Percentiles rank a stretch among this genome's conserved stretches.
Evolutionary conservation across 1,140 invertebrate species (phyloP).

Genomic region (Lutraria rhynchaena): DNA sequence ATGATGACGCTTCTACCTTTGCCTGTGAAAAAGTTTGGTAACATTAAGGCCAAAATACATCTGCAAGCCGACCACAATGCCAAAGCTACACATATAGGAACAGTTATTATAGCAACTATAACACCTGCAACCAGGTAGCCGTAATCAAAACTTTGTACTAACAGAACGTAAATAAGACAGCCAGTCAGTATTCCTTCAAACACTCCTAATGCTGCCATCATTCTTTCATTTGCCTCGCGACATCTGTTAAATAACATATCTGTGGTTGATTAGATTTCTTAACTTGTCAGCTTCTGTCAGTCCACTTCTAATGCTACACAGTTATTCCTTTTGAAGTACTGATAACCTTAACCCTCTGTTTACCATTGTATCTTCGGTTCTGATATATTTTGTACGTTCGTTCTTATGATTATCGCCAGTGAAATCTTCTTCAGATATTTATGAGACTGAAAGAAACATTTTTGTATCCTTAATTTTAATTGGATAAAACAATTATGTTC

Average conservation of each 20-base stretch:
- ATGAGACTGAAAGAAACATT: too few species aligned
- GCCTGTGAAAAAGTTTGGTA: constrained; percentile 50
- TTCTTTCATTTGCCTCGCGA: constrained; percentile 30
- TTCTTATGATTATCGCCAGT: too few species aligned
- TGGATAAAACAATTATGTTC: too few species aligned
- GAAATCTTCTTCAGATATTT: too few species aligned
- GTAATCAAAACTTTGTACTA: constrained; percentile 31
- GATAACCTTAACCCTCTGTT: too few species aligned
- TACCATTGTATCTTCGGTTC: too few species aligned
- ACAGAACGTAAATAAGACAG: constrained; percentile 12
- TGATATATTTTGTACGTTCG: too few species aligned
- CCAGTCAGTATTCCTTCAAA: constrained; percentile 22
- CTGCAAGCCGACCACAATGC: constrained; percentile 17
- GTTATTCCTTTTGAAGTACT: too few species aligned
- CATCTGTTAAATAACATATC: constrained; percentile 33
- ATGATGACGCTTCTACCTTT: constrained; percentile 28
- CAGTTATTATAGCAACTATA: not conserved
- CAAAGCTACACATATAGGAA: constrained; percentile 31
- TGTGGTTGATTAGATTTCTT: too few species aligned
- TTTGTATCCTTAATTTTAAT: too few species aligned
- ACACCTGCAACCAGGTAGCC: constrained; percentile 26
- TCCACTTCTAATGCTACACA: too few species aligned
- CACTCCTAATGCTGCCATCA: constrained; percentile 33
- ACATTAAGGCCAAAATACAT: constrained; percentile 35
- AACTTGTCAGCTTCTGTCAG: too few species aligned